Percentiles rank a stretch among this genome's conserved stretches.
Conservation (phyloP, 2,113 vertebrate species). For the Ciconia boyciana region DNA sequence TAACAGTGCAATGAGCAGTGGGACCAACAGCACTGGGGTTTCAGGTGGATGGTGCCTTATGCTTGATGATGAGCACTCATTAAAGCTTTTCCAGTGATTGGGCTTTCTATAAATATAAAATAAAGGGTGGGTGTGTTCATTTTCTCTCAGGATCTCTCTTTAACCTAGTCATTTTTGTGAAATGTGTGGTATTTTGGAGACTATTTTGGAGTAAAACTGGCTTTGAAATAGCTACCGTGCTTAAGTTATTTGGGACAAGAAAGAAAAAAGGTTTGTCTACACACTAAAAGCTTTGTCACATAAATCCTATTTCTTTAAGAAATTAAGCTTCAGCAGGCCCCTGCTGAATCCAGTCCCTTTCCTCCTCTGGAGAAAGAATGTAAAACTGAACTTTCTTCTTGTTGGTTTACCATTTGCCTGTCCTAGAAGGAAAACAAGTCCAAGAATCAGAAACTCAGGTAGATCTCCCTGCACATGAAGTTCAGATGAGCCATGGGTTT, state of each 20-base stretch:
- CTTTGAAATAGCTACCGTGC: neutral
- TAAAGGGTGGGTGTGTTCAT: neutral
- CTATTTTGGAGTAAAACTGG: neutral
- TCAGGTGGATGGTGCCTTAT: neutral
- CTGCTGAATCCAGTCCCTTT: neutral
- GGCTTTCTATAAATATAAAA: neutral
- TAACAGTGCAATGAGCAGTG: neutral
- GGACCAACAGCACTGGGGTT: neutral
- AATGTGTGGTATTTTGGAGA: neutral
- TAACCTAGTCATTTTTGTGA: neutral
- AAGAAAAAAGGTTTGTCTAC: neutral
- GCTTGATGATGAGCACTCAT: neutral
- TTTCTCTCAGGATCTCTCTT: neutral
- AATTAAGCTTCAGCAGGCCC: neutral
- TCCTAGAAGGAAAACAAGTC: neutral
- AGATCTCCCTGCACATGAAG: neutral
- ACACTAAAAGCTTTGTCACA: neutral
- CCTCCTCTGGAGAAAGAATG: neutral
- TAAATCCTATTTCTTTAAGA: neutral
- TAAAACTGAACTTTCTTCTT: neutral
- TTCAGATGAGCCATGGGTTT: neutral
- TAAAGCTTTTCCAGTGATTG: neutral
- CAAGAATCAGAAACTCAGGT: neutral
- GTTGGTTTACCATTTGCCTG: neutral
- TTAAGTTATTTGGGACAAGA: neutral